phyloP scores from a whole-genome alignment of 2,888 invertebrate genomes.

The Cotesia congregata region DNA sequence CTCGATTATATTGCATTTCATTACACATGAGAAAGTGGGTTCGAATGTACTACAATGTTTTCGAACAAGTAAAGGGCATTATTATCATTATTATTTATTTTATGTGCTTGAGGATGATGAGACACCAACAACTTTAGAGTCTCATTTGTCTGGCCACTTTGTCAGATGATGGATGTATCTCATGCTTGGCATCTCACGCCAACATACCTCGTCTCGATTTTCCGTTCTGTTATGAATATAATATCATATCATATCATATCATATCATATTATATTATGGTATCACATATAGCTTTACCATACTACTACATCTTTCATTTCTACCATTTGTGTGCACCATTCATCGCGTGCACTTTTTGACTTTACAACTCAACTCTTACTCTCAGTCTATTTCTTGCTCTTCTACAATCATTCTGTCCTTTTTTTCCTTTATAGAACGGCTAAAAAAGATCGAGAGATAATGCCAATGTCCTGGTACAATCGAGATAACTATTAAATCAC shows the following conservation, averaged over 20 bases:
- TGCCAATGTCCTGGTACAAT: slow-evolving; percentile 48
- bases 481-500: slow-evolving; percentile 45
- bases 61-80: slow-evolving; percentile 23
- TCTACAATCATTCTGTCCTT: background rate
- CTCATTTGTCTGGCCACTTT: slow-evolving; percentile 59
- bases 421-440: slow-evolving; percentile 47
- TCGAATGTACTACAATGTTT: background rate
- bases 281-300: background rate
- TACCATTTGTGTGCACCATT: slow-evolving; percentile 9
- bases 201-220: slow-evolving; percentile 22
- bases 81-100: slow-evolving; percentile 20
- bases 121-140: slow-evolving; percentile 54
- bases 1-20: slow-evolving; percentile 36
- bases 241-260: background rate
- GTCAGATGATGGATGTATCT: slow-evolving; percentile 60
- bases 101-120: slow-evolving; percentile 16
- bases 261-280: too few relatives aligned
- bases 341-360: slow-evolving; percentile 30
- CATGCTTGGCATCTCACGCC: slow-evolving; percentile 38
- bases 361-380: background rate
- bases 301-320: background rate
- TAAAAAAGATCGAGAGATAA: slow-evolving; percentile 42
- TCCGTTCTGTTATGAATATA: background rate
- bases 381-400: background rate
- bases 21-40: slow-evolving; percentile 16